These are phyloP conservation scores for Nipponacmea schrenckii DNA, from an alignment of 2,888 invertebrate genomes.

Conservation along the genomic window DNA sequence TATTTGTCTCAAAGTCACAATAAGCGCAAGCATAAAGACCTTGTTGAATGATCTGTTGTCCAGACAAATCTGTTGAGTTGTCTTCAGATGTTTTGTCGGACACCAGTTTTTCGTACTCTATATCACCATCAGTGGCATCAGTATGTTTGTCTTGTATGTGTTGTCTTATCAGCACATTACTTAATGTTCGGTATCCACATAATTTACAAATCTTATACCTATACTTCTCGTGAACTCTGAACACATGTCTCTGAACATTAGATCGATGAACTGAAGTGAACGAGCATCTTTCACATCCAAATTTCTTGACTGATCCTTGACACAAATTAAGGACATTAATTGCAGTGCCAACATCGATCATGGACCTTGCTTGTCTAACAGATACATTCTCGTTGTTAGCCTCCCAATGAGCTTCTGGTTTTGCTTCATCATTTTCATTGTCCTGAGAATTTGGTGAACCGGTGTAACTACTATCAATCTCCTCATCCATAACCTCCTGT, in stretches of 20 bases:
- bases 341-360: constrained; percentile 33
- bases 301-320: constrained; percentile 31
- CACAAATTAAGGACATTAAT: constrained; percentile 33
- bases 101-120: constrained; percentile 9
- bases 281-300: constrained; percentile 36
- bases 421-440: neutral
- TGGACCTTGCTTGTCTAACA: neutral
- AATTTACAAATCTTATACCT: constrained; percentile 31
- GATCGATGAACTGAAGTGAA: constrained; percentile 38
- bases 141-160: constrained; percentile 29
- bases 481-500: constrained; percentile 22
- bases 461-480: neutral
- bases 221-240: constrained; percentile 38
- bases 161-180: constrained; percentile 31
- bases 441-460: neutral
- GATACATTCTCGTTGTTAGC: neutral
- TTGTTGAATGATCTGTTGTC: constrained; percentile 23
- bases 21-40: constrained; percentile 24
- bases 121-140: constrained; percentile 16
- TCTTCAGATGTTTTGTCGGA: neutral
- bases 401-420: constrained; percentile 9
- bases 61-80: neutral
- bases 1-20: constrained; percentile 22
- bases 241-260: constrained; percentile 36
- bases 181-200: constrained; percentile 37